Evolutionary conservation across 2,888 invertebrate genomes (phyloP).

Genomic region (Glyphotaelius pellucidus): DNA sequence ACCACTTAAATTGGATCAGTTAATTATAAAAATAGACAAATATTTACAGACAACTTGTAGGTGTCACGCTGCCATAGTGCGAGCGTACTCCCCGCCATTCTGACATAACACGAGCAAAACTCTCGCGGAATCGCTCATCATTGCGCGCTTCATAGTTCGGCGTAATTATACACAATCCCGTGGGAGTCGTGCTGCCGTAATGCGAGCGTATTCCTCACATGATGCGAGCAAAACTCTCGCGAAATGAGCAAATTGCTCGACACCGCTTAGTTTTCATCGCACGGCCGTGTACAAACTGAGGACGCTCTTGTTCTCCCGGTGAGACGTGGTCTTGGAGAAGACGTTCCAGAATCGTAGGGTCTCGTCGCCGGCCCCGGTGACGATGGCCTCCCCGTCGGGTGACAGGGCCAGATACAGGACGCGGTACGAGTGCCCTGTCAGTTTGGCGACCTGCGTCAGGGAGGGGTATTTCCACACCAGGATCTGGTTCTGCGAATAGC

Average conservation of each 20-base stretch:
- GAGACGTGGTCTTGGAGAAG: conserved; percentile 97
- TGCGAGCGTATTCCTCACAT: too few relatives aligned
- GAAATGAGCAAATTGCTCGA: too few relatives aligned
- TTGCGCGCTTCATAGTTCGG: too few relatives aligned
- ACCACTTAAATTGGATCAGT: not conserved
- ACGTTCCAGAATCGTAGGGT: conserved; percentile 99
- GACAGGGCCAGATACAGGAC: conserved; percentile 97
- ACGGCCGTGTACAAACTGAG: conserved; percentile 94
- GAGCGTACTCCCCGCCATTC: not conserved
- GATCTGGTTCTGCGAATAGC: conserved; percentile 99
- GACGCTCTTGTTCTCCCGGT: conserved; percentile 95
- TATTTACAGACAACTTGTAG: not conserved
- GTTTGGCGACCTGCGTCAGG: conserved; percentile 96
- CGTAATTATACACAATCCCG: too few relatives aligned
- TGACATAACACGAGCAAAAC: too few relatives aligned
- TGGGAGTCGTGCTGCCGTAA: too few relatives aligned
- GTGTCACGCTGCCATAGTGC: not conserved
- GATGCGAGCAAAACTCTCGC: too few relatives aligned
- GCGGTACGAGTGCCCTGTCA: conserved; percentile 97
- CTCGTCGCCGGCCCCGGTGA: conserved; percentile 99
- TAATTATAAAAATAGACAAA: not conserved
- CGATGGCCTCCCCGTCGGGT: conserved; percentile 98
- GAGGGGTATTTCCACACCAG: conserved; percentile 99
- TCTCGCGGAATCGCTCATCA: too few relatives aligned
- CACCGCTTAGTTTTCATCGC: conserved; percentile 75